Evolutionary conservation across 2,888 invertebrate species (phyloP), one percentile per base, ranked within the genome.

Genomic region (Tetragonisca angustula): DNA sequence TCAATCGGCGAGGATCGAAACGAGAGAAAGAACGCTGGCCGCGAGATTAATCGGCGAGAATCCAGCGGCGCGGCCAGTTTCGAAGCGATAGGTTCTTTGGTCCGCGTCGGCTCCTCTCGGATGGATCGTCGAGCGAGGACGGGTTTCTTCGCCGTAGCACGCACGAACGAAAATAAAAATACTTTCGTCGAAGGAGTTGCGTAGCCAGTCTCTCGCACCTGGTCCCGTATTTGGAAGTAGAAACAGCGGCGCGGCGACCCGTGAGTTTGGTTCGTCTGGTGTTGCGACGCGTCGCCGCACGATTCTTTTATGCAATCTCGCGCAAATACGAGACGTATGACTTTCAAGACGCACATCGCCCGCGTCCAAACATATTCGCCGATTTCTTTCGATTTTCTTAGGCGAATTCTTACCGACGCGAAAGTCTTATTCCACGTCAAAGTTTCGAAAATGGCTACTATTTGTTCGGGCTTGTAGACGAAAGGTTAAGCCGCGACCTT

Each of bases 111-210:
- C 43, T 17, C 52, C 21, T 43, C 64, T 36, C 61, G 79, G 79
- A 68, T 71, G 64, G 76, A 79, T 80, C 77, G 64, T 15, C 62
- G 61, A 17, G 36, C 68, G 62, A 32, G 50, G 87, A 87, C 88
- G 79, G 85, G 82, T 70, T 85, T 88, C 81, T 77, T 76, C 69
- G 50, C 65, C 74, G 59, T 71, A 54, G 61, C 61, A 54, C 67
- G 59, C 72, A 43, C 43, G 1, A 80, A 83, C 82, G 80, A 73
- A 89, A 89, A 90, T 90, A 90, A 90, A 90, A 90, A 90, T 90
- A 90, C 91, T 91, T 91, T 91, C 88, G 76, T 90, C 89, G 88
- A 84, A 83, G 85, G 82, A 90, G 89, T 90, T 90, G 90, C 90
- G 90, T 70, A 89, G 83, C 81, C 85, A 78, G 84, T 87, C 85